These are phyloP conservation scores for Drosophila sechellia DNA, from an alignment of 1,140 invertebrate species.

Conservation along the genomic window DNA sequence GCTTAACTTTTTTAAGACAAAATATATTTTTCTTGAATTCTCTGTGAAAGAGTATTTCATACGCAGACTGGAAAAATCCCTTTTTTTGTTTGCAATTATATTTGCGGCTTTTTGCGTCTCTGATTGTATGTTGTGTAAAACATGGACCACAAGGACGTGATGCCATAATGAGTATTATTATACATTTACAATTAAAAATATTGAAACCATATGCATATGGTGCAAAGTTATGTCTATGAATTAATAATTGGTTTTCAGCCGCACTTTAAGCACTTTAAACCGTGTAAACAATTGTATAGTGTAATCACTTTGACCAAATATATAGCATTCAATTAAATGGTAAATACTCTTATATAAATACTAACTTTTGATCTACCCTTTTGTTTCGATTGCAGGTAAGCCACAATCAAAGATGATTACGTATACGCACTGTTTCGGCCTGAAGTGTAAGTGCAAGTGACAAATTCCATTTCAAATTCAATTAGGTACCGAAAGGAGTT, in stretches of 20 bases:
- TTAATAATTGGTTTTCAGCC: conserved; percentile 26
- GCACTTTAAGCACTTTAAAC: conserved; percentile 14
- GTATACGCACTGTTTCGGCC: conserved; percentile 19
- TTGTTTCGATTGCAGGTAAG: conserved; percentile 58
- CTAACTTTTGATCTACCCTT: conserved; percentile 2
- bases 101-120: conserved; percentile 27
- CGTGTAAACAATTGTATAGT: neutral
- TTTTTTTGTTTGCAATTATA: conserved; percentile 24
- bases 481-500: conserved; percentile 45
- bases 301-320: neutral
- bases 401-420: conserved; percentile 33
- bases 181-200: conserved; percentile 36
- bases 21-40: neutral
- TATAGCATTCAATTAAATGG: too few relatives aligned
- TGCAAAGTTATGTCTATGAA: conserved; percentile 27
- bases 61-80: neutral
- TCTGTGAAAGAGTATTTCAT: conserved; percentile 12
- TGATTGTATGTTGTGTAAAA: conserved; percentile 36
- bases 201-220: conserved; percentile 9
- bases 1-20: too few relatives aligned
- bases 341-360: neutral
- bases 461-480: conserved; percentile 48
- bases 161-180: conserved; percentile 40
- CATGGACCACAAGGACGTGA: conserved; percentile 21
- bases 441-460: conserved; percentile 63